Percentiles rank a stretch among this genome's conserved stretches.
Evolutionary conservation across 2,113 vertebrate genomes (phyloP).

Genomic region (Etheostoma spectabile): DNA sequence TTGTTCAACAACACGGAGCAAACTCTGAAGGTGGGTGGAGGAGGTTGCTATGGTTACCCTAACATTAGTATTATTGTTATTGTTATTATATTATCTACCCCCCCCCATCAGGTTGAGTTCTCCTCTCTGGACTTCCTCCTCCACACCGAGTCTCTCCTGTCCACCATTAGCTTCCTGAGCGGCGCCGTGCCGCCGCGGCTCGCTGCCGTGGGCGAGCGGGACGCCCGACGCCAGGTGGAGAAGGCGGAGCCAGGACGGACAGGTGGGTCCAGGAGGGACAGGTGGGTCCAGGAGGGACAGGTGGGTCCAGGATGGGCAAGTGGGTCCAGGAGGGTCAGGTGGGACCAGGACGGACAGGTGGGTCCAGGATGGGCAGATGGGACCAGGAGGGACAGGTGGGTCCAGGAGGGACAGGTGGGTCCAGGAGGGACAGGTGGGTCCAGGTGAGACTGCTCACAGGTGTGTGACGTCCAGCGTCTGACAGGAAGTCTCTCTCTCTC

Average conservation of each 20-base stretch:
- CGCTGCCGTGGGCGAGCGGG: conserved; percentile 42
- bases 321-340: too few species aligned
- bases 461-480: neutral
- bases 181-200: conserved; percentile 78
- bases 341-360: conserved; percentile 83
- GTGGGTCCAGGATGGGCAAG: conserved; percentile 69
- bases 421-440: conserved; percentile 83
- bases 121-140: conserved; percentile 92
- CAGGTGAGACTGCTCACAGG: neutral
- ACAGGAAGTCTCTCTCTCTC: neutral
- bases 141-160: conserved; percentile 92
- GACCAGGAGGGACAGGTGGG: conserved; percentile 83
- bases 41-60: neutral
- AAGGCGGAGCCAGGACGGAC: conserved; percentile 72
- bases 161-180: conserved; percentile 89
- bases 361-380: neutral
- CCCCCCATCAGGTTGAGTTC: conserved; percentile 88
- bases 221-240: conserved; percentile 65
- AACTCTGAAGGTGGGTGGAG: conserved; percentile 89
- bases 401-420: too few species aligned
- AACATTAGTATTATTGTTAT: too few species aligned
- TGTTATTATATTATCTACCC: too few species aligned
- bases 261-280: conserved; percentile 77
- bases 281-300: conserved; percentile 72
- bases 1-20: conserved; percentile 92